Base-by-base conservation (phyloP, 1,140 invertebrate species). In the Ips typographus region DNA sequence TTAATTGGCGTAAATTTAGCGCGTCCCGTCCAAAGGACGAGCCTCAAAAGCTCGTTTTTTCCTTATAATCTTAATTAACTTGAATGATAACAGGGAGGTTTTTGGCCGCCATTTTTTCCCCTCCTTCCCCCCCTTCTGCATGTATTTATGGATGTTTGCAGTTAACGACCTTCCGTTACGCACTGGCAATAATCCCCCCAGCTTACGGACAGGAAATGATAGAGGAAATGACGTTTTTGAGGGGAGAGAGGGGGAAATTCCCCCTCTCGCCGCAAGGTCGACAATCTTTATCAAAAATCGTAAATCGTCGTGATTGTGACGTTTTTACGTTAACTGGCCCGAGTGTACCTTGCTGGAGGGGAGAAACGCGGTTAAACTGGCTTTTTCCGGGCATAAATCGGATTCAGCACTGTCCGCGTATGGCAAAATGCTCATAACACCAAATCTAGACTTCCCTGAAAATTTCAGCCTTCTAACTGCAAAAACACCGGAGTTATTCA, bases 201-300 rank as follows among this genome's bases (percentile, higher is more conserved):
- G 60, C 60, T 62, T 62, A 70, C 68, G 68, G 68, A 70, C 68
- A 70, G 68, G 68, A 70, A 70, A 70, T 70, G 68, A 70, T 70
- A 70, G 64, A 70, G 68, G 68, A 70, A 70, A 61, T 58, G 68
- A 37, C 51, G 60, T 62, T 62, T 62, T 68, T 58, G 62, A 49
- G 59, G 55, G 43, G 68, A 41, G 61, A 59, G 61, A 49, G 58
- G 59, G 56, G 41, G 39, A 62, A 43, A 38, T 59, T 40, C 38
- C 22, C 2, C 36, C 40, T 51, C 49, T 49, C 40, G 52, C 40
- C 60, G 37, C 60, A 55, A 55, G 61, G 53, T 47, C 68, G 68
- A 42, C 68, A 58, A 70, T 70, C 68, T 70, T 70, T 70, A 70
- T 70, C 68, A 64, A 62, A 64, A 70, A 70, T 70, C 68, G 68